Conservation (phyloP, 1,140 invertebrate genomes). For the Phenacoccus solenopsis region DNA sequence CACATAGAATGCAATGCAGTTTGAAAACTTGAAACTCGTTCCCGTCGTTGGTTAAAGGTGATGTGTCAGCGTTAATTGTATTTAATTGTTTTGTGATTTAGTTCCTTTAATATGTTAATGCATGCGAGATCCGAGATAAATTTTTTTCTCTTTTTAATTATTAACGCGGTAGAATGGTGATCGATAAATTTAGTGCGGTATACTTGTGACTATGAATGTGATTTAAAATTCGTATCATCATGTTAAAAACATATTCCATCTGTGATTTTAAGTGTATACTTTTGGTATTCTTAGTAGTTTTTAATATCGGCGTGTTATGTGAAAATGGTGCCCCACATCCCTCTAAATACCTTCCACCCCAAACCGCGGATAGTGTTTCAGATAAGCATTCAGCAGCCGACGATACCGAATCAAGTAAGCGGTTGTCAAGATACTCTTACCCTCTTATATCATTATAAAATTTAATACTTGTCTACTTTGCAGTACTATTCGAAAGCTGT, state of each 20-base stretch:
- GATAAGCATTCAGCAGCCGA: background rate
- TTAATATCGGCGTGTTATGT: background rate
- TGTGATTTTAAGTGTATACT: background rate
- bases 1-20: background rate
- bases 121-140: no score
- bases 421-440: no score
- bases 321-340: background rate
- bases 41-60: background rate
- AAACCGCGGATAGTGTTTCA: background rate
- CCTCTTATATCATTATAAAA: no score
- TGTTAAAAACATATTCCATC: background rate
- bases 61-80: background rate
- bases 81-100: background rate
- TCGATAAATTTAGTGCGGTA: background rate
- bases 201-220: background rate
- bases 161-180: no score
- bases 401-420: background rate
- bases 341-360: background rate
- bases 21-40: background rate
- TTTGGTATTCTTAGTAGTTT: background rate
- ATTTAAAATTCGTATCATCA: background rate
- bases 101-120: no score
- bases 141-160: no score
- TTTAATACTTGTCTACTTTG: background rate
- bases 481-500: constrained; percentile 34